Evolutionary conservation across 2,888 invertebrate species (phyloP).

Genomic region (Cheilosia soror): DNA sequence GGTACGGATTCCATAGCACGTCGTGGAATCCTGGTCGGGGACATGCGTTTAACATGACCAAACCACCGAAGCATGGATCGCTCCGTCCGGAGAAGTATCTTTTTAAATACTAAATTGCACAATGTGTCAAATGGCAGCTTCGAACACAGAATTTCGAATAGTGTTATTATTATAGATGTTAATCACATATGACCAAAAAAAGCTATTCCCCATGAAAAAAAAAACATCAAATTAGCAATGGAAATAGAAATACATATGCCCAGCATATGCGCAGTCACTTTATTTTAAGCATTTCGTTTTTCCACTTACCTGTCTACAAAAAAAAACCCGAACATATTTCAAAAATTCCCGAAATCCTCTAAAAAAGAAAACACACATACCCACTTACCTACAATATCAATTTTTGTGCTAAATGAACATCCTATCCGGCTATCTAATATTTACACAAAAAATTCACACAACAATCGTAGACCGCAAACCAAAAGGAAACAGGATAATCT

Average conservation of each 20-base stretch:
- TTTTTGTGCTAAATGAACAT: constrained; percentile 55
- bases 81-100: too few species aligned
- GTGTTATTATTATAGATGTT: too few species aligned
- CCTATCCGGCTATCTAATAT: constrained; percentile 37
- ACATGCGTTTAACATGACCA: too few species aligned
- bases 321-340: constrained; percentile 30
- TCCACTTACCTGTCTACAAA: constrained; percentile 44
- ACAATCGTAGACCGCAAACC: constrained; percentile 76
- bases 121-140: too few species aligned
- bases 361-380: constrained; percentile 22
- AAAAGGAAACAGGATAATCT: constrained; percentile 81
- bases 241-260: constrained; percentile 2
- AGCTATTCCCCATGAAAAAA: too few species aligned
- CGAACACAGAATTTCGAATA: too few species aligned
- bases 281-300: neutral
- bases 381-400: neutral
- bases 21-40: too few species aligned
- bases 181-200: too few species aligned
- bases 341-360: constrained; percentile 27
- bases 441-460: constrained; percentile 54
- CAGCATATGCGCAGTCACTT: constrained; percentile 15
- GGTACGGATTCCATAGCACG: too few species aligned
- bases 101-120: too few species aligned
- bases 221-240: neutral
- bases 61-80: too few species aligned